Conservation (phyloP, 2,797 vertebrate genomes). For the Sebastes alutus region DNA sequence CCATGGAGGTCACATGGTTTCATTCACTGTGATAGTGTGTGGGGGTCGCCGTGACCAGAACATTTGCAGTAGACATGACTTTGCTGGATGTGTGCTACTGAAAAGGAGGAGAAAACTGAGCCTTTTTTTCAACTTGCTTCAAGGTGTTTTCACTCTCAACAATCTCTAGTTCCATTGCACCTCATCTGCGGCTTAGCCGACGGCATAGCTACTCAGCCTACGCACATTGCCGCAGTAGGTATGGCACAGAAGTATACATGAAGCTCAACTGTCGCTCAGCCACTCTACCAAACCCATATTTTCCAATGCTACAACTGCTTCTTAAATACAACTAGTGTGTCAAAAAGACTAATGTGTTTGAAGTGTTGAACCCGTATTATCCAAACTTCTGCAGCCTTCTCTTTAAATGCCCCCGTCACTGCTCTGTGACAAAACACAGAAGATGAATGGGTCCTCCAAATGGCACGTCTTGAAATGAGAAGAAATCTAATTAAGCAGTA, state of each 20-base stretch:
- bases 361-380: background rate
- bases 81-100: background rate
- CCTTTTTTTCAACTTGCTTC: background rate
- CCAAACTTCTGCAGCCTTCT: background rate
- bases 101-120: background rate
- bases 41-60: background rate
- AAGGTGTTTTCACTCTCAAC: background rate
- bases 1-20: background rate
- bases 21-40: background rate
- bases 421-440: constrained; percentile 3
- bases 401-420: constrained; percentile 7
- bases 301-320: background rate
- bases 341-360: background rate
- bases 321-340: background rate
- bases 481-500: constrained; percentile 42
- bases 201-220: background rate
- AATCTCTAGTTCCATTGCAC: background rate
- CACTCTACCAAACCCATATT: background rate
- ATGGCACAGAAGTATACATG: background rate
- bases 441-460: constrained; percentile 19
- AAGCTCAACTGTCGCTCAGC: rapidly evolving
- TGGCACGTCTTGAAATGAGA: constrained; percentile 28
- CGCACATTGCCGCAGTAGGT: no score
- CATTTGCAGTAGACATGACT: background rate
- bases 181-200: background rate